Conservation (phyloP, 1,140 invertebrate genomes). For the Drosophila jambulina region DNA sequence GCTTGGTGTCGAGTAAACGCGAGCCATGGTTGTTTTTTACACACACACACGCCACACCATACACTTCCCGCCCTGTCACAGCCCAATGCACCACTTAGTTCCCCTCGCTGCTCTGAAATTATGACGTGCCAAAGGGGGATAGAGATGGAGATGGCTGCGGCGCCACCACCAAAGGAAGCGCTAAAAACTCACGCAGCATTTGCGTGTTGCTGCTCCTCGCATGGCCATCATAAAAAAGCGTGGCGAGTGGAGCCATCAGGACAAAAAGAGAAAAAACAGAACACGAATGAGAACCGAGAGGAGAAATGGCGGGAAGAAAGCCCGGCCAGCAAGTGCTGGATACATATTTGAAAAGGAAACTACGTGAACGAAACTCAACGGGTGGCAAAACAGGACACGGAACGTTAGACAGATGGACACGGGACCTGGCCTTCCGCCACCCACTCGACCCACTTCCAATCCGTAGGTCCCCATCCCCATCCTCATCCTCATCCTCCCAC, state of each 20-base stretch:
- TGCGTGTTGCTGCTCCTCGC: slow-evolving; percentile 74
- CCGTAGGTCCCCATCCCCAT: neutral
- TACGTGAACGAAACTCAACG: slow-evolving; percentile 72
- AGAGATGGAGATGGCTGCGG: slow-evolving; percentile 1
- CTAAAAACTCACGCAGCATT: slow-evolving; percentile 73
- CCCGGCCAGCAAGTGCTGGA: slow-evolving; percentile 67
- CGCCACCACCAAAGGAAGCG: slow-evolving; percentile 11
- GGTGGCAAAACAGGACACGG: slow-evolving; percentile 64
- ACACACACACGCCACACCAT: slow-evolving; percentile 2
- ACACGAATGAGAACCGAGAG: slow-evolving; percentile 11
- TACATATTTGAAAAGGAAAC: slow-evolving; percentile 83
- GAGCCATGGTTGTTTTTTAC: slow-evolving; percentile 69
- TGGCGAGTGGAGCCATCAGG: slow-evolving; percentile 45
- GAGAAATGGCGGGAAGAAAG: slow-evolving; percentile 3
- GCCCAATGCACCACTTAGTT: slow-evolving; percentile 33
- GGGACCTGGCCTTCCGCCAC: slow-evolving; percentile 3
- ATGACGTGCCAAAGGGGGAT: slow-evolving; percentile 65
- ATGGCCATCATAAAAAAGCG: slow-evolving; percentile 57
- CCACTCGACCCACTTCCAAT: slow-evolving; percentile 30
- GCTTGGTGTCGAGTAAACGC: slow-evolving; percentile 73
- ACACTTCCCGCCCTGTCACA: neutral
- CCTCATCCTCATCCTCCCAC: slow-evolving; percentile 2
- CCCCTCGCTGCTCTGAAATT: slow-evolving; percentile 65
- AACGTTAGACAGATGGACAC: slow-evolving; percentile 54
- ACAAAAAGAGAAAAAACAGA: slow-evolving; percentile 15